Evolutionary conservation across 1,140 invertebrate genomes (phyloP).

Genomic region (Macrosteles quadrilineatus): DNA sequence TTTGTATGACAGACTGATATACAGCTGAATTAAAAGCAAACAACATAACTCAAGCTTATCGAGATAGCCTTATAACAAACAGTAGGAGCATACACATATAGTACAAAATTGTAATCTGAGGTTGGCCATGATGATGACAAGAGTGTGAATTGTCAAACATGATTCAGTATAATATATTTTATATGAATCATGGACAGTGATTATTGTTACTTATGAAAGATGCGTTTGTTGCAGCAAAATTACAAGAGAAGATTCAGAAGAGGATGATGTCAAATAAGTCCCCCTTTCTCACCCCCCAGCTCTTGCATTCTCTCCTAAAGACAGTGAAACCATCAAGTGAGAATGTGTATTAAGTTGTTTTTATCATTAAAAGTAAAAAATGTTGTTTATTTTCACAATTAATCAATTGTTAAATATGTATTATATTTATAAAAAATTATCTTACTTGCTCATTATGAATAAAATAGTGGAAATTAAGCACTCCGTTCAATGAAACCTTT

Average conservation of each 20-base stretch:
- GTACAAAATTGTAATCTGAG: too few relatives aligned
- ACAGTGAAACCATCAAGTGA: not conserved
- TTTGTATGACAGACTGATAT: too few relatives aligned
- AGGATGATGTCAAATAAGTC: not conserved
- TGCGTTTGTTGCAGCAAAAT: not conserved
- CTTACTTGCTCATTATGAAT: constrained; percentile 2
- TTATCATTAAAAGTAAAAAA: not conserved
- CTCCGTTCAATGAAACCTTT: too few relatives aligned
- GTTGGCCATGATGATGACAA: too few relatives aligned
- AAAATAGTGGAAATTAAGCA: not conserved
- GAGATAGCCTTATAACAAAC: too few relatives aligned
- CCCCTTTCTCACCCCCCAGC: not conserved
- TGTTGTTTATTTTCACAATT: not conserved
- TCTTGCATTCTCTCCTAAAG: not conserved
- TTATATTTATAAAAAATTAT: not conserved
- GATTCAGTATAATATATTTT: too few relatives aligned
- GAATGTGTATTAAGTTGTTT: not conserved
- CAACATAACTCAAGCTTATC: too few relatives aligned
- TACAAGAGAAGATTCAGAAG: not conserved
- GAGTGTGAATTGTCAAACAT: too few relatives aligned
- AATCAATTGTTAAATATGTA: constrained; percentile 4
- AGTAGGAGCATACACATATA: too few relatives aligned
- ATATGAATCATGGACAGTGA: too few relatives aligned
- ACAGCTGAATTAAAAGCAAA: too few relatives aligned
- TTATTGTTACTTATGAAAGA: not conserved